Base-by-base conservation (phyloP, 2,113 vertebrate genomes). In the Mandrillus leucophaeus region DNA sequence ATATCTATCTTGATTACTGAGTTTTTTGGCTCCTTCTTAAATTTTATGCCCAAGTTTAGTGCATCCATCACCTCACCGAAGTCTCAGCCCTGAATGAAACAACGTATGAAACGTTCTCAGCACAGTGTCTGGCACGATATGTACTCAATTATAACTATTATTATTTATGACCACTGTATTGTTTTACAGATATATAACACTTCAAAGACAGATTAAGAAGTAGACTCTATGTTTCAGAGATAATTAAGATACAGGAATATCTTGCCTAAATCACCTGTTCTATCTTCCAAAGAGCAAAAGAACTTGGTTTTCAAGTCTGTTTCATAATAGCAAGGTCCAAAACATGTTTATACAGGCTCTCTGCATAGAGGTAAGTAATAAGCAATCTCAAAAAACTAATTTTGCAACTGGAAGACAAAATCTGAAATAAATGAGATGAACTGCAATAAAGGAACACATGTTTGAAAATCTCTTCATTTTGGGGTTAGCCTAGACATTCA, bases 131-230 rank as follows among this genome's bases (percentile, higher is more conserved):
- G 25, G 48, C 22, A 89, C 3, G 57, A 7, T 25, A 78, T 52
- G 22, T 13, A 52, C 16, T 86, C 59, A 18, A 59, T 45, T 35
- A 81, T 22, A 48, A 40, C 57, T 57, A 72, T 38, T 66, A 88
- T 52, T 83, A 88, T 55, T 90, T 81, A 76, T 61, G 16, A 79
- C 35, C 25, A 78, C 12, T 52, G 32, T 55, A 59, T 22, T 57
- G 17, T 52, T 81, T 79, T 79, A 38, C n/a, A 6, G 40, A 73
- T 52, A 93, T 40, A 52, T 50, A 61, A 90, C 57, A 83, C 45
- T 85, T 84, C 80, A 79, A 87, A 97, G 38, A 48, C 14, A 93
- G 75, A 45, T 61, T 50, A 68, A 90, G 70, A 25, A 95, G 30
- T 38, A 85, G 35, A 52, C 48, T 92, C n/a, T 20, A 30, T 72